These are phyloP conservation scores for Plebejus argus DNA, from an alignment of 2,888 invertebrate species.

Conservation along the genomic window DNA sequence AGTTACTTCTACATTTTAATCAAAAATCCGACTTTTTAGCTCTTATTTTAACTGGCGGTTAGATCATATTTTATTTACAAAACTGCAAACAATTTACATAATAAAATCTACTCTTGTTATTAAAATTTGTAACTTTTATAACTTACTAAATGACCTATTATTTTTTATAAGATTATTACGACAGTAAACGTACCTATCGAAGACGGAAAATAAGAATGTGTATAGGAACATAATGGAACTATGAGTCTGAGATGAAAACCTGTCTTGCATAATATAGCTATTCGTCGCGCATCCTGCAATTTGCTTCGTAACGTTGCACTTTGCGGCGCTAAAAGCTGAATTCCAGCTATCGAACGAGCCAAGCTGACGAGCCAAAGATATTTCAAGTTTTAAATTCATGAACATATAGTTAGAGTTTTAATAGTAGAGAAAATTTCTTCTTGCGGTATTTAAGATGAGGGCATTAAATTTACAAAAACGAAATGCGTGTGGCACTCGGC, in stretches of 20 bases:
- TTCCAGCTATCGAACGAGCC: neutral
- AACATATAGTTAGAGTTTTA: neutral
- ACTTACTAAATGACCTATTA: neutral
- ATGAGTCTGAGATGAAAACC: neutral
- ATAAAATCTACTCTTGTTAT: neutral
- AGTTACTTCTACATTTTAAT: slow-evolving; percentile 2
- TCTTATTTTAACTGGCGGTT: slow-evolving; percentile 3
- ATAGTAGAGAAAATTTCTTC: too few relatives aligned
- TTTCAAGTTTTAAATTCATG: neutral
- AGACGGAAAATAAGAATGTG: neutral
- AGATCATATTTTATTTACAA: neutral
- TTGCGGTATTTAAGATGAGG: too few relatives aligned
- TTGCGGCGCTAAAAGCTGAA: slow-evolving; percentile 9
- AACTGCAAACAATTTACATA: slow-evolving; percentile 3
- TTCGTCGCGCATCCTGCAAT: slow-evolving; percentile 5
- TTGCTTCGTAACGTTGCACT: slow-evolving; percentile 2
- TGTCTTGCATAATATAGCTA: slow-evolving; percentile 1
- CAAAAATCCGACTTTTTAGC: slow-evolving; percentile 21
- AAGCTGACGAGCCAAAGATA: neutral
- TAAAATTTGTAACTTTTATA: neutral
- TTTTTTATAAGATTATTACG: neutral
- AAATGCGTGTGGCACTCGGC: too few relatives aligned
- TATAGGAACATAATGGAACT: neutral
- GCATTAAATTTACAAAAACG: too few relatives aligned
- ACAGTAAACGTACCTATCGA: neutral